Base-by-base conservation (phyloP, 2,113 vertebrate species). In the Phasianus colchicus region DNA sequence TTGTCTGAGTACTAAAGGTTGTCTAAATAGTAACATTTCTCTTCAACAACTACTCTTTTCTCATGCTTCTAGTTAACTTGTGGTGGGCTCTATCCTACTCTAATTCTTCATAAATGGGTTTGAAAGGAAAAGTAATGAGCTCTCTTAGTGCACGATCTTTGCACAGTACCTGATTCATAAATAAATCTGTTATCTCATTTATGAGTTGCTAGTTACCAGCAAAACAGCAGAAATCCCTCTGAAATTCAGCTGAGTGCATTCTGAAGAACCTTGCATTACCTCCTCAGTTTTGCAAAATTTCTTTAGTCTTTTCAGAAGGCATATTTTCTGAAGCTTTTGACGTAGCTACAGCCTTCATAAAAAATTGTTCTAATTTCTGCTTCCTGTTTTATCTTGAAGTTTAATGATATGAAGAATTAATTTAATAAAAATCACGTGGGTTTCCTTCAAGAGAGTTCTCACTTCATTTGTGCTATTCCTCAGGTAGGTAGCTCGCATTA, bases 91-190 rank as follows among this genome's bases (percentile, higher is more conserved):
- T 66, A 80, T 96, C 25, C 52, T 96, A 81, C 76, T 88, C 84
- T 95, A 69, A 78, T 27, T 71, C 80, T 29, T 69, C 72, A 38
- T 79, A 90, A 96, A 93, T 85, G 60, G 48, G 9, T 91, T 94
- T 93, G 84, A 78, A 95, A 89, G 29, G 72, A 42, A 77, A 90
- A 75, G 38, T 32, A 96, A 86, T 67, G 73, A 94, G 40, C 58
- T 96, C 24, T 88, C 95, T 88, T 50, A 82, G 71, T 89, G 67
- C 80, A 64, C 84, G 78, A 66, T 64, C 58, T 91, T 95, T 86
- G 55, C 36, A 3, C 95, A 92, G 66, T 92, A 96, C 95, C 95
- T 96, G 88, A 95, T 96, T 97, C 91, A 91, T 92, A 92, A 94
- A 92, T 61, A 86, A 50, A 65, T 93, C 13, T 79, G 70, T 60